Evolutionary conservation across 2,113 vertebrate species (phyloP).

Genomic region (Sphyrna mokarran): DNA sequence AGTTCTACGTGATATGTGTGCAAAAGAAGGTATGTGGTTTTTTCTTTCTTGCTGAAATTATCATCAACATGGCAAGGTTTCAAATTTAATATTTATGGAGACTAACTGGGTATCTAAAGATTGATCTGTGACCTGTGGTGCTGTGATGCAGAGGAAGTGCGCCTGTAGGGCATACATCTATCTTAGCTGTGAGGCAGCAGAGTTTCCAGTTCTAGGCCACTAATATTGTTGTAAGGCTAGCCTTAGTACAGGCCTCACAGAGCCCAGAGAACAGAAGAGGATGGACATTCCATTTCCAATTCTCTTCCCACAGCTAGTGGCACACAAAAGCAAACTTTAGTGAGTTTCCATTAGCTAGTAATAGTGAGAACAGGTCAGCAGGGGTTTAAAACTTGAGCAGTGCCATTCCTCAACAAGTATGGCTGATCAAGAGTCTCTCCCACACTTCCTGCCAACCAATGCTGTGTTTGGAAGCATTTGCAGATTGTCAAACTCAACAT

Average conservation of each 20-base stretch:
- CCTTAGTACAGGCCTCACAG: background rate
- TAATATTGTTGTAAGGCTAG: background rate
- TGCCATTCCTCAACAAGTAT: too few species aligned
- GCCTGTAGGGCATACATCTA: background rate
- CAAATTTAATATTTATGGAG: background rate
- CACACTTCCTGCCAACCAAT: too few species aligned
- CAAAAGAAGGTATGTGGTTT: slow-evolving; percentile 57
- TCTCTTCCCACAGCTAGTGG: too few species aligned
- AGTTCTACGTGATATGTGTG: slow-evolving; percentile 67
- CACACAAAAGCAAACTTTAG: too few species aligned
- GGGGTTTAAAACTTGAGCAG: too few species aligned
- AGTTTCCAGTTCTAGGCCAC: background rate
- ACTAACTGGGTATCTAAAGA: background rate
- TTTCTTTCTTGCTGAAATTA: background rate
- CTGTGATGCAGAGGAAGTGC: background rate
- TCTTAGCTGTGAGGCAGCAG: background rate
- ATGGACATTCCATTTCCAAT: too few species aligned
- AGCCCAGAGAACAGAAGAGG: background rate
- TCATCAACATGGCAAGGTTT: background rate
- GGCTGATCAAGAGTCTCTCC: too few species aligned
- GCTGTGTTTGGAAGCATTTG: too few species aligned
- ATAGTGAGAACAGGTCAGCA: too few species aligned
- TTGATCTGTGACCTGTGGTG: background rate
- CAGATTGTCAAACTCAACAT: too few species aligned
- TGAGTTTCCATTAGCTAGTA: too few species aligned